Evolutionary conservation across 2,888 invertebrate genomes (phyloP).

Genomic region (Melinaea marsaeus): DNA sequence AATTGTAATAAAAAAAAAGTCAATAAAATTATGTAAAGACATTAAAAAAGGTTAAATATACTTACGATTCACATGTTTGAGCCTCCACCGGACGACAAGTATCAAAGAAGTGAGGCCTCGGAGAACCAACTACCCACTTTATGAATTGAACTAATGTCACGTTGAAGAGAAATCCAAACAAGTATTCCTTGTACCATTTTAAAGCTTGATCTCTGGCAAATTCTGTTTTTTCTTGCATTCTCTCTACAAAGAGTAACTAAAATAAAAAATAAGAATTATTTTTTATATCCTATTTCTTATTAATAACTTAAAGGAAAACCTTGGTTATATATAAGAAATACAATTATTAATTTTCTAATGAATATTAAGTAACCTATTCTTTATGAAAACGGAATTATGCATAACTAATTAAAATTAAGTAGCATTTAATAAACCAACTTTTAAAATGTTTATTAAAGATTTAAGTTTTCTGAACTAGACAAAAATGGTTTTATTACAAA

Average conservation of each 20-base stretch:
- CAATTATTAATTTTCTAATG: too few relatives aligned
- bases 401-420: too few relatives aligned
- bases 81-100: constrained; percentile 83
- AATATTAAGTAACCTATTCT: too few relatives aligned
- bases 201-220: constrained; percentile 54
- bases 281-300: constrained; percentile 37
- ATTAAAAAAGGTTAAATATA: neutral
- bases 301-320: too few relatives aligned
- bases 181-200: constrained; percentile 80
- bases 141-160: constrained; percentile 76
- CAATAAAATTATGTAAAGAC: too few relatives aligned
- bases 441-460: too few relatives aligned
- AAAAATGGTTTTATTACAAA: too few relatives aligned
- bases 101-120: constrained; percentile 87
- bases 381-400: too few relatives aligned
- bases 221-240: constrained; percentile 43
- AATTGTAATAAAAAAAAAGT: too few relatives aligned
- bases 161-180: constrained; percentile 78
- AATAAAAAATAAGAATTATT: constrained; percentile 18
- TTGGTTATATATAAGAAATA: too few relatives aligned
- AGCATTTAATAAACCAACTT: too few relatives aligned
- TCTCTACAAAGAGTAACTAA: constrained; percentile 62
- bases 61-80: constrained; percentile 74
- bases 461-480: too few relatives aligned
- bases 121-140: constrained; percentile 82